Conservation (phyloP, 2,113 vertebrate species). For the Microtus oregoni region DNA sequence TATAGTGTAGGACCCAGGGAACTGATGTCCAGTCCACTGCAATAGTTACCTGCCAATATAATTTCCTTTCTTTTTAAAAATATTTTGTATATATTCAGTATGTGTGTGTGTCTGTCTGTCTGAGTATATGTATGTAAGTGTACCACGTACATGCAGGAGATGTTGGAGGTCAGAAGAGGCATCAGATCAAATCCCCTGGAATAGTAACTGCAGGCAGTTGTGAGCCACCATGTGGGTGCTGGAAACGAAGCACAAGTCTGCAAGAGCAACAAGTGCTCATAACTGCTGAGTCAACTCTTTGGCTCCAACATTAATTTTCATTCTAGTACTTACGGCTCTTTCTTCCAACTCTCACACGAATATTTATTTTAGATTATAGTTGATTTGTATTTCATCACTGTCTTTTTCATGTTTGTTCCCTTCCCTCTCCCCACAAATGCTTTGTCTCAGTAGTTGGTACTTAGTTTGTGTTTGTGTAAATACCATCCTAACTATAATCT, state of each 20-base stretch:
- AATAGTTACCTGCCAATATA: background rate
- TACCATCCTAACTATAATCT: constrained; percentile 4
- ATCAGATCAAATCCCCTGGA: background rate
- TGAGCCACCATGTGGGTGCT: background rate
- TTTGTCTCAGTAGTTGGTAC: background rate
- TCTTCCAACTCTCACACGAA: constrained; percentile 1
- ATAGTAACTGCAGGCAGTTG: background rate
- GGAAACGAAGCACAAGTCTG: background rate
- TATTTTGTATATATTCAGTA: background rate
- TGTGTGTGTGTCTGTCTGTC: background rate
- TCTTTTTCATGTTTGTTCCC: background rate
- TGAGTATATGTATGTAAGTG: background rate
- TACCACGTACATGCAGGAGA: background rate
- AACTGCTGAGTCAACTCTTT: background rate
- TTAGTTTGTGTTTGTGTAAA: background rate
- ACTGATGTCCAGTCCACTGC: background rate
- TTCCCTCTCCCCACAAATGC: background rate
- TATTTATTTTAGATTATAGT: constrained; percentile 46
- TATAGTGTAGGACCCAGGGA: background rate
- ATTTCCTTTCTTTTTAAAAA: background rate
- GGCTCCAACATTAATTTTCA: background rate
- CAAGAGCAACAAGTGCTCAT: background rate
- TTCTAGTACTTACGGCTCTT: background rate
- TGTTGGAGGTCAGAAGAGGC: background rate
- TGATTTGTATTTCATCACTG: constrained; percentile 4